These are phyloP conservation scores for Phaetusa simplex DNA, from an alignment of 2,113 vertebrate species.

Conservation along the genomic window DNA sequence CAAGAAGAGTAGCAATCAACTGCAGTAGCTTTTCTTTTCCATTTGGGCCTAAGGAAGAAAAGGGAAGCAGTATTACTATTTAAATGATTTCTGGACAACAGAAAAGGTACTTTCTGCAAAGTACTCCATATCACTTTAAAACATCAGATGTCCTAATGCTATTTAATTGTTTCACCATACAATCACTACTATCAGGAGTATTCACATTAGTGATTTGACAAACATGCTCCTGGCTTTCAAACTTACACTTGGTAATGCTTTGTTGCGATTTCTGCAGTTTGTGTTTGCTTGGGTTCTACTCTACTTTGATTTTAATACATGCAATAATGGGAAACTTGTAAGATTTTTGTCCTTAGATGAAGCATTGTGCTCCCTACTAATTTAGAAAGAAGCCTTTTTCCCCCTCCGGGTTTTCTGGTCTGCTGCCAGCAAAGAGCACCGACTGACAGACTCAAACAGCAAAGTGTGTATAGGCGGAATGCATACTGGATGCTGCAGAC, in stretches of 20 bases:
- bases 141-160: background rate
- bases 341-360: background rate
- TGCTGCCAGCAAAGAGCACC: background rate
- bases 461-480: background rate
- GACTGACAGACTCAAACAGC: background rate
- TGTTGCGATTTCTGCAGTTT: background rate
- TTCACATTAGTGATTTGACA: background rate
- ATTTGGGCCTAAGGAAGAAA: slow-evolving; percentile 65
- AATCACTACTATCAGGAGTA: background rate
- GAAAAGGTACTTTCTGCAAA: background rate
- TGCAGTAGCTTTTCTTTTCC: slow-evolving; percentile 75
- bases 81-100: background rate
- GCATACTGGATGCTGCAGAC: background rate
- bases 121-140: background rate
- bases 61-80: background rate
- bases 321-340: background rate
- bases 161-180: background rate
- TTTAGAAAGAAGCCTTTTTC: background rate
- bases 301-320: background rate
- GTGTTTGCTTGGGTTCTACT: background rate
- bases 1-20: slow-evolving; percentile 81
- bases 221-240: background rate
- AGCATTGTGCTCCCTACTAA: background rate
- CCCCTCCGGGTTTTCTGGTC: background rate
- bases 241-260: background rate